Evolutionary conservation across 2,888 invertebrate genomes (phyloP), one percentile per base, ranked within the genome.

Genomic region (Frankliniella fusca): DNA sequence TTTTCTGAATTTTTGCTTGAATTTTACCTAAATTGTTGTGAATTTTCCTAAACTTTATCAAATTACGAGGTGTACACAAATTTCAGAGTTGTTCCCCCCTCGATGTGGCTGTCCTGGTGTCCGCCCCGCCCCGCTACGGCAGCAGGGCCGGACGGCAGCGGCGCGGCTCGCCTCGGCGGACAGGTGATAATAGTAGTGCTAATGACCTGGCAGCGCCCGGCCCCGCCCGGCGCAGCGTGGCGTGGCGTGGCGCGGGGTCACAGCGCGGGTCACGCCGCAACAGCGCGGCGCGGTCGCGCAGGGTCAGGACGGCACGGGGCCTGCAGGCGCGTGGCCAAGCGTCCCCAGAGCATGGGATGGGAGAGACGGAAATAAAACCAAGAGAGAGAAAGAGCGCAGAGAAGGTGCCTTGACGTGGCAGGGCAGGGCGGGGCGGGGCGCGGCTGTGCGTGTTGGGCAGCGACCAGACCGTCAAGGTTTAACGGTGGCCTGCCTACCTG

Each of bases 131-230:
- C 38, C 38, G 38, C 38, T 5, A 2, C 38, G 38, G 38, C 38
- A 38, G 38, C 38, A 2, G 38, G 38, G 5, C 38, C 38, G 38
- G 38, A 38, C 38, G n/a, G n/a, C n/a, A n/a, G n/a, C n/a, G n/a
- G n/a, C n/a, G n/a, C n/a, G n/a, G n/a, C n/a, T n/a, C 54, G 54
- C 3, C 54, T 38, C 54, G 54, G 54, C 54, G 27, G 70, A 23
- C 70, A 76, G 70, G 70, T 23, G 70, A 76, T 76, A 76, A 76
- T 76, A 27, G 27, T 27, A 23, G 70, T 76, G 70, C 70, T 76
- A 76, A 76, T 76, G 70, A 76, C 70, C 27, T 7, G 27, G 70
- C 23, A 10, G 27, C 70, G 12, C 23, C 23, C 70, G 23, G 70
- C 23, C 3, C 65, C 20, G 65, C 9, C 65, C 65, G 20, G 20